These are phyloP conservation scores for Xyrichtys novacula DNA, from an alignment of 2,797 vertebrate species.

Conservation along the genomic window DNA sequence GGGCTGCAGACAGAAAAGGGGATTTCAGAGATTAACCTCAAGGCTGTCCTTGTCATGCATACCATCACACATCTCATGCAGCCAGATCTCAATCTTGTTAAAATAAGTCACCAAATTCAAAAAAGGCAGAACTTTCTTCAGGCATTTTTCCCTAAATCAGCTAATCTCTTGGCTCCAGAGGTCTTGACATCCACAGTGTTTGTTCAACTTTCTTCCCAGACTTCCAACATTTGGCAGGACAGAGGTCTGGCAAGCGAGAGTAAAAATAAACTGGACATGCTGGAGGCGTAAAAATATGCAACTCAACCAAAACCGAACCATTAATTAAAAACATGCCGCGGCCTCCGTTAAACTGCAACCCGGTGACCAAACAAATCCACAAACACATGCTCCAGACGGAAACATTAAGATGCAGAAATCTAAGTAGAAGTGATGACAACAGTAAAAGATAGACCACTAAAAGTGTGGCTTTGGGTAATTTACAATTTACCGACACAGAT, in stretches of 20 bases:
- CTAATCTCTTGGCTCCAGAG: background rate
- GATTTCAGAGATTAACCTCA: conserved; percentile 59
- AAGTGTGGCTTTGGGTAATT: background rate
- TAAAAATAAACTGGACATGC: background rate
- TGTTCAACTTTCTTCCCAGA: conserved; percentile 7
- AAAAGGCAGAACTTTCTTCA: background rate
- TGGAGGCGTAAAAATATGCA: background rate
- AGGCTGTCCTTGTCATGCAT: conserved; percentile 41
- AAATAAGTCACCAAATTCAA: background rate
- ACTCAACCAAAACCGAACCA: conserved; percentile 7
- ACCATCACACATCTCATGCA: conserved; percentile 16
- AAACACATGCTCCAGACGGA: conserved; percentile 12
- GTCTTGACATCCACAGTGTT: background rate
- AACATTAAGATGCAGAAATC: conserved; percentile 3
- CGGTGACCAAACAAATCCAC: conserved; percentile 12
- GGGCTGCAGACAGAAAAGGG: conserved; percentile 74
- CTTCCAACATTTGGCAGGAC: background rate
- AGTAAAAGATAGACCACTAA: background rate
- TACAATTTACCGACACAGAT: background rate
- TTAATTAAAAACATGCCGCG: conserved; percentile 5
- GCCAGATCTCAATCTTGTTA: conserved; percentile 28
- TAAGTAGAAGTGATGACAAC: background rate
- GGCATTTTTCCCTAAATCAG: background rate
- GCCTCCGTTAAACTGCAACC: background rate
- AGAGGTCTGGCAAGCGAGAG: conserved; percentile 17